Conservation (phyloP, 2,888 invertebrate genomes). For the Diaperis boleti region DNA sequence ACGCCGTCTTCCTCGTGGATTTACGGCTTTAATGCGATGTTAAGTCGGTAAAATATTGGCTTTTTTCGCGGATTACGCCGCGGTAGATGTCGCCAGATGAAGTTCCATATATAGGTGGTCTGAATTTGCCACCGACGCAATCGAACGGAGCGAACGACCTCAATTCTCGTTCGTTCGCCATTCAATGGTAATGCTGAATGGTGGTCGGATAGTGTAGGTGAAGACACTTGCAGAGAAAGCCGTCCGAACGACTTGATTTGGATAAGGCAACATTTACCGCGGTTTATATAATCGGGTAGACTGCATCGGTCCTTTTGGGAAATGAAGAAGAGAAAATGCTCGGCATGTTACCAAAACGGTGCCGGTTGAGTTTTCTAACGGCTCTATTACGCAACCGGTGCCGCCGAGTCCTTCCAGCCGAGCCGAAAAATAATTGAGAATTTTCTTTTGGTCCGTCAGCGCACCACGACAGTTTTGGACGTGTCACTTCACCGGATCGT, state of each 20-base stretch:
- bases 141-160: constrained; percentile 11
- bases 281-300: too few species aligned
- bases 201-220: constrained; percentile 19
- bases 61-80: background rate
- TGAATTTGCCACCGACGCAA: constrained; percentile 17
- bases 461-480: too few species aligned
- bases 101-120: constrained; percentile 14
- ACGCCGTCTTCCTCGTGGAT: background rate
- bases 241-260: background rate
- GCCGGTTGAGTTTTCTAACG: too few species aligned
- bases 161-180: constrained; percentile 15
- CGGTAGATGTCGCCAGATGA: constrained; percentile 2
- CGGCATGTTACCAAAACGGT: too few species aligned
- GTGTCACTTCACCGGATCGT: too few species aligned
- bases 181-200: constrained; percentile 29
- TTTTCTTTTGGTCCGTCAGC: too few species aligned
- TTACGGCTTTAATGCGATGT: constrained; percentile 1
- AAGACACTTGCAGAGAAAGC: constrained; percentile 21
- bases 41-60: constrained; percentile 6
- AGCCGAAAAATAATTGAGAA: too few species aligned
- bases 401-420: too few species aligned
- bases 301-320: too few species aligned
- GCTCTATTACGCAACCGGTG: too few species aligned
- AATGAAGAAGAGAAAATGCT: too few species aligned
- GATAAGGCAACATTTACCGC: constrained; percentile 4